Evolutionary conservation across 2,113 vertebrate species (phyloP), one percentile per base, ranked within the genome.

Genomic region (Chaenogobius annularis): DNA sequence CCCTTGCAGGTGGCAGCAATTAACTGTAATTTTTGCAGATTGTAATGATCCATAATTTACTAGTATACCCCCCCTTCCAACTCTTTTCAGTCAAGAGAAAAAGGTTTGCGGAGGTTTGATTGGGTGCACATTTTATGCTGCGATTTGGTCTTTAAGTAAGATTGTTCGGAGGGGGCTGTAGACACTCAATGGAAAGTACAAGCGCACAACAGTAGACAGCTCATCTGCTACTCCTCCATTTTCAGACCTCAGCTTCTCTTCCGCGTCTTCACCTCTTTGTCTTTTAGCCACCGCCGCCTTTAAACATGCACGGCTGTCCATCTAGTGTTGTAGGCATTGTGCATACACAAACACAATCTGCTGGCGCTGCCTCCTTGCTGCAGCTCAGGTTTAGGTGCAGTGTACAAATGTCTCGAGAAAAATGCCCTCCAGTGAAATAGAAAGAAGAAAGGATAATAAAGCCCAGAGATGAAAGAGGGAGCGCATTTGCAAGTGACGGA

Each of bases 1-100:
- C 93, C 89, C 91, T 90, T 86, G 92, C 94, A 95, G 95, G 88
- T 94, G 91, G 92, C 93, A 94, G 94, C 94, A 95, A 93, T 93
- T 94, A 94, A 93, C 91, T 95, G 90, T 52, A 75, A 91, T 95
- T 93, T 94, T 92, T 94, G 93, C 93, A 91, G 89, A 91, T 88
- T 90, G 80, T 89, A 93, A 92, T 91, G 92, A 93, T 93, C 92
- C 89, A 72, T 78, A 93, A 93, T 94, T 94, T 93, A 92, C 88
- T 89, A 91, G 87, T 86, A 83, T 91, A 86, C 83, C 26, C 86
- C 85, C 73, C 86, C 85, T 80, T 85, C 81, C 81, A 91, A 90
- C 87, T 91, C 89, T 83, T 91, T 90, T 89, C 88, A 89, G 83
- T 86, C 78, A 89, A 83, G 83, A 86, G 86, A 85, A 88, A 89